These are phyloP conservation scores for Pogonus chalceus DNA, from an alignment of 1,140 invertebrate species.

Conservation along the genomic window DNA sequence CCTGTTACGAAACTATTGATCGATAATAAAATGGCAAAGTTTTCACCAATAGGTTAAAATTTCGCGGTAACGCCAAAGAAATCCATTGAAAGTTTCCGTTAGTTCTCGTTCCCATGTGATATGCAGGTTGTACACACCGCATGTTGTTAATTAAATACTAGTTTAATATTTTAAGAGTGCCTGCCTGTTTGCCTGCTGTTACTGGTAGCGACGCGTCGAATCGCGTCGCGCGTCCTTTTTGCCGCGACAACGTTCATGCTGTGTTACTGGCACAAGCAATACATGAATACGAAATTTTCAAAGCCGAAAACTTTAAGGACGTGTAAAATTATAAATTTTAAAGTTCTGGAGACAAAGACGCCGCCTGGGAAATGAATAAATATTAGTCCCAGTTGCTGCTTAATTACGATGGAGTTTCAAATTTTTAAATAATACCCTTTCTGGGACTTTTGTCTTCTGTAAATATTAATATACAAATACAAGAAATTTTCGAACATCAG, in stretches of 20 bases:
- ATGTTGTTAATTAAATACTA: constrained; percentile 3
- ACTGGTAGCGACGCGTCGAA: too few species aligned
- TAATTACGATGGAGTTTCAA: constrained; percentile 3
- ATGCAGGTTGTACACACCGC: background rate
- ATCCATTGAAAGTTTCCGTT: background rate
- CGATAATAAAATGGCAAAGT: too few species aligned
- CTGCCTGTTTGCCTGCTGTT: too few species aligned
- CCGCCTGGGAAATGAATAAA: background rate
- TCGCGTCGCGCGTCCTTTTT: too few species aligned
- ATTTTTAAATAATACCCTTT: background rate
- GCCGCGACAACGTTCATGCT: too few species aligned
- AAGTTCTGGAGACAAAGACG: constrained; percentile 2
- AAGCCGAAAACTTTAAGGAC: background rate
- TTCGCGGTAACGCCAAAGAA: background rate
- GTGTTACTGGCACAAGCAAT: constrained; percentile 4
- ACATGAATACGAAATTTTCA: constrained; percentile 3
- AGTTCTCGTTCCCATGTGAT: background rate
- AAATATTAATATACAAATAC: background rate
- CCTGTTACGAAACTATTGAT: too few species aligned
- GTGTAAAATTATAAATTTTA: constrained; percentile 7
- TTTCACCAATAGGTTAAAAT: too few species aligned
- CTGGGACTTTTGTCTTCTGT: background rate
- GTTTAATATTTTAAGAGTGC: constrained; percentile 1
- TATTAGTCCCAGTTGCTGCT: background rate
- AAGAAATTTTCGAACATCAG: too few species aligned